A percentile compares a stretch with the other conserved stretches of the same genome.
These are phyloP conservation scores for Orestias chungarensis DNA, from an alignment of 2,797 vertebrate genomes.

Conservation along the genomic window DNA sequence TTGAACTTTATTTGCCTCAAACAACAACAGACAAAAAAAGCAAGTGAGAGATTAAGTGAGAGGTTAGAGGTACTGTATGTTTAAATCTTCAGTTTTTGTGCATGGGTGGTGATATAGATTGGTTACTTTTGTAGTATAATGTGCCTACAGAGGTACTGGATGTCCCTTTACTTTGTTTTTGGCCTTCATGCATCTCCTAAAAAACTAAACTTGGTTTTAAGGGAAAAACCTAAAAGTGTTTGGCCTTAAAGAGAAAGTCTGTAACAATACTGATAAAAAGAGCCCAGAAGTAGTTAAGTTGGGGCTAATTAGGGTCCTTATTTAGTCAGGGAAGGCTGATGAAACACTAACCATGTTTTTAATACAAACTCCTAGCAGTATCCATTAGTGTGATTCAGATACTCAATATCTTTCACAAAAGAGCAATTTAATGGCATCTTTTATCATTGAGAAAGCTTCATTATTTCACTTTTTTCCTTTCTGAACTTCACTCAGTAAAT, in stretches of 20 bases:
- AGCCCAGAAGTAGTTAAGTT: neutral
- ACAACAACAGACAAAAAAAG: too few relatives aligned
- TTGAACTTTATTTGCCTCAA: too few relatives aligned
- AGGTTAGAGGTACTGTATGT: too few relatives aligned
- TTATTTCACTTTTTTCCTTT: neutral
- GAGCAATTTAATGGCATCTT: neutral
- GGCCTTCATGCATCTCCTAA: neutral
- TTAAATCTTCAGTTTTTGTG: too few relatives aligned
- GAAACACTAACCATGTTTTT: neutral
- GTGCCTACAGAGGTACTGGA: neutral
- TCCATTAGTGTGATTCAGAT: neutral
- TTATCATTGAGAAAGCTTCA: neutral
- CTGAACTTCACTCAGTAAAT: neutral
- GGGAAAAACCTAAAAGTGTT: neutral
- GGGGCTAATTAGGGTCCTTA: neutral
- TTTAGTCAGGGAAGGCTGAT: neutral
- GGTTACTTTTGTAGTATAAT: neutral
- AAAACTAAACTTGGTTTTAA: neutral
- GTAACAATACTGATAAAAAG: neutral
- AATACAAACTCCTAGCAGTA: conserved; percentile 4
- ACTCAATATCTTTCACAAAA: neutral
- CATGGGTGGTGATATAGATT: neutral
- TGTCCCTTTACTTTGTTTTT: neutral
- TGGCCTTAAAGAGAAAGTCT: neutral
- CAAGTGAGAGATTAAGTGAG: too few relatives aligned